Conservation (phyloP, 2,888 invertebrate species). For the Diplolepis rosae region DNA sequence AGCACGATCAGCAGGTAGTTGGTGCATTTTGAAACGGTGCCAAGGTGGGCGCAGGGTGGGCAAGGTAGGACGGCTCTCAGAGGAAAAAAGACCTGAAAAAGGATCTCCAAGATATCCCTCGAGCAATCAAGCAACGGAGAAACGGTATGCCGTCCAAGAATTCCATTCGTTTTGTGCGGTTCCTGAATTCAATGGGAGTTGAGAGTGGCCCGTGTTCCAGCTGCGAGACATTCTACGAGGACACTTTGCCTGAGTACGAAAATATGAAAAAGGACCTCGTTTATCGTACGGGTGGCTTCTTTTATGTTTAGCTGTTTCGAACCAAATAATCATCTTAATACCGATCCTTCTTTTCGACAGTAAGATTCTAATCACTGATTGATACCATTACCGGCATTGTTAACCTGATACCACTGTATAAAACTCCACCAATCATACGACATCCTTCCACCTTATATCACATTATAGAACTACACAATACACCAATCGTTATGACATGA, state of each 20-base stretch:
- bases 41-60: conserved; percentile 28
- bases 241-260: conserved; percentile 52
- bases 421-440: neutral
- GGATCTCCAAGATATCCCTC: conserved; percentile 31
- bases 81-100: conserved; percentile 29
- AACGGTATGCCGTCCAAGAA: conserved; percentile 48
- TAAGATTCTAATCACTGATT: conserved; percentile 16
- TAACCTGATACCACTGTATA: neutral
- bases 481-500: neutral
- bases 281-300: conserved; percentile 49
- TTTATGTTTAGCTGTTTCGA: conserved; percentile 36
- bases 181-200: conserved; percentile 49
- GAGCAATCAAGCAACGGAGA: conserved; percentile 34
- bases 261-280: conserved; percentile 53
- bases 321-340: conserved; percentile 11
- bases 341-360: conserved; percentile 7
- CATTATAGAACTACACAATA: neutral
- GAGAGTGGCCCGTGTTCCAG: conserved; percentile 52
- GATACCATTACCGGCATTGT: neutral
- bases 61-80: conserved; percentile 1
- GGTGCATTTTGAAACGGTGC: conserved; percentile 23
- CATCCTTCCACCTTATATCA: neutral
- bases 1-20: conserved; percentile 19
- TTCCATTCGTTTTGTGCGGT: conserved; percentile 54
- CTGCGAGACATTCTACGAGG: conserved; percentile 59